Evolutionary conservation across 2,888 invertebrate species (phyloP).

Genomic region (Dysmachus trigonus): DNA sequence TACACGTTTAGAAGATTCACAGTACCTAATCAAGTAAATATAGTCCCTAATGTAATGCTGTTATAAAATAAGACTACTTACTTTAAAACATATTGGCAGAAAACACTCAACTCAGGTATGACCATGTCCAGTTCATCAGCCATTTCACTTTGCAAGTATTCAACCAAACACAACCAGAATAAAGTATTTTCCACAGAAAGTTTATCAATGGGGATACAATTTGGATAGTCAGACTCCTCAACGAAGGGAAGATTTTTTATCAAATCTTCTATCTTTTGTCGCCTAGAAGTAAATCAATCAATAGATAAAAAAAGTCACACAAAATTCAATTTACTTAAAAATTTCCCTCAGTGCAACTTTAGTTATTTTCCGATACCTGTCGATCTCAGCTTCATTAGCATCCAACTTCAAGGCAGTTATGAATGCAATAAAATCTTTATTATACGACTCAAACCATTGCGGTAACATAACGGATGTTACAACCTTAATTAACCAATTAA

Average conservation of each 20-base stretch:
- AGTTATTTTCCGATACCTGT: slow-evolving; percentile 69
- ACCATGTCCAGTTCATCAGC: slow-evolving; percentile 59
- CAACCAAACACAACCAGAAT: slow-evolving; percentile 72
- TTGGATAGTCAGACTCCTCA: slow-evolving; percentile 61
- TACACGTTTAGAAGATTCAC: slow-evolving; percentile 56
- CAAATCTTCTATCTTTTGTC: slow-evolving; percentile 61
- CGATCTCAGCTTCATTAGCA: slow-evolving; percentile 70
- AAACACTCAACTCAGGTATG: slow-evolving; percentile 75
- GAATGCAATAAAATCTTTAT: slow-evolving; percentile 76
- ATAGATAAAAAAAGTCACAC: background rate
- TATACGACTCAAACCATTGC: slow-evolving; percentile 78
- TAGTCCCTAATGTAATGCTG: background rate
- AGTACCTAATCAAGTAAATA: slow-evolving; percentile 54
- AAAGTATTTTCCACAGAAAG: slow-evolving; percentile 68
- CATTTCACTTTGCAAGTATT: slow-evolving; percentile 62
- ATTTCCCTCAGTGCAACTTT: slow-evolving; percentile 67
- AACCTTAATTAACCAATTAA: slow-evolving; percentile 51
- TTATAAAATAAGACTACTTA: slow-evolving; percentile 63
- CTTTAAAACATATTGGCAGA: slow-evolving; percentile 77
- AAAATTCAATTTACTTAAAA: slow-evolving; percentile 65
- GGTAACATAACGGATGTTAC: slow-evolving; percentile 70
- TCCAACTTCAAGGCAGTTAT: slow-evolving; percentile 80
- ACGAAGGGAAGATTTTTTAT: slow-evolving; percentile 63
- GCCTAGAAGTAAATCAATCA: slow-evolving; percentile 54
- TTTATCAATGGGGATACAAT: slow-evolving; percentile 66